Evolutionary conservation across 2,797 vertebrate genomes (phyloP).

Genomic region (Tadarida brasiliensis): DNA sequence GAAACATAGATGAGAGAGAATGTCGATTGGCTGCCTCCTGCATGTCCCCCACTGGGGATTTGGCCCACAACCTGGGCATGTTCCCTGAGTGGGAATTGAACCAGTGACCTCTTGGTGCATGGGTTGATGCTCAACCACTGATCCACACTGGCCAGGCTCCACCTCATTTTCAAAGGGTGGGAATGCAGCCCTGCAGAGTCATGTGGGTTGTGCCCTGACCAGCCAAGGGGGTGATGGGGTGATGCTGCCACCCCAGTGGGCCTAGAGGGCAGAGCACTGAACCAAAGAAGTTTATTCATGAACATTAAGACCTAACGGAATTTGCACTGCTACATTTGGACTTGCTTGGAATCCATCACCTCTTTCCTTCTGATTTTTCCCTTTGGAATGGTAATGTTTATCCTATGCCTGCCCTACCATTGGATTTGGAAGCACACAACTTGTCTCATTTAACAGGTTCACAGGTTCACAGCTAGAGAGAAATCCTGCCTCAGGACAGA

Average conservation of each 20-base stretch:
- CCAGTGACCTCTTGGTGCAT: no score
- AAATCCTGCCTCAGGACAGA: background rate
- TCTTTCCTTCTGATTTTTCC: background rate
- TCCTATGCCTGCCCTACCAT: background rate
- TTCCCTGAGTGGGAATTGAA: no score
- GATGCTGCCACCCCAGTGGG: background rate
- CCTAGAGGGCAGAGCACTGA: background rate
- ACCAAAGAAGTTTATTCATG: background rate
- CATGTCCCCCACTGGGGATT: no score
- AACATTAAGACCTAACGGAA: background rate
- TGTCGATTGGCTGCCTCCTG: no score
- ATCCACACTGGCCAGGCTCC: background rate
- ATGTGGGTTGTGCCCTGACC: background rate
- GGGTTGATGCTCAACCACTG: no score
- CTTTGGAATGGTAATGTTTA: background rate
- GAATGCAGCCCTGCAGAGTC: background rate
- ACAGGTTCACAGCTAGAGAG: background rate
- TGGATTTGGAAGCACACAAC: background rate
- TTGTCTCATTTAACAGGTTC: background rate
- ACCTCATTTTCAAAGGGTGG: background rate
- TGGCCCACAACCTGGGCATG: no score
- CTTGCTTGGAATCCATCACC: background rate
- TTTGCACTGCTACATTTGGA: background rate
- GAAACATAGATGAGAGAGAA: no score
- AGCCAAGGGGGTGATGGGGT: background rate